Evolutionary conservation across 2,888 invertebrate species (phyloP), one percentile per base, ranked within the genome.

Genomic region (Troides helena): DNA sequence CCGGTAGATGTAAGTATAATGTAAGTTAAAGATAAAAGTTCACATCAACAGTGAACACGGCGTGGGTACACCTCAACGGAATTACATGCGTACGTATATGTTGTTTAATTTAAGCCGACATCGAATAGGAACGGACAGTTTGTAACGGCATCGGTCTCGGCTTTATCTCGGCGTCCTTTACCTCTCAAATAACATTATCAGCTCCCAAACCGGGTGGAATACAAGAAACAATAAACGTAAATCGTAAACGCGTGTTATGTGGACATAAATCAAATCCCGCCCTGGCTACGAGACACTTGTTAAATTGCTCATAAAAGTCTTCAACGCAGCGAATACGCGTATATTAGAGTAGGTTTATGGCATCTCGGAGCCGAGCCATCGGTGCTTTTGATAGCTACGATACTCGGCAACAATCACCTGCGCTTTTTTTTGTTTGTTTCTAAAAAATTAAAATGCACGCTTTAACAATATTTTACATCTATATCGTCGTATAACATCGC

Each of bases 261-360:
- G 80, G 77, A 76, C 80, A 84, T 91, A 91, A 90, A 90, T 91
- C 89, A 91, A 87, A 85, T 77, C 74, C 77, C 77, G 77, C 78
- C 78, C 82, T 78, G 81, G 81, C 81, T 84, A 80, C 84, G 82
- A 83, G 88, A 88, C 88, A 88, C 89, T 89, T 89, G 88, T 89
- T 89, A 87, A 85, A 88, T 87, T 87, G 84, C 84, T 85, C 87
- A 89, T 91, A 91, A 91, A 91, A 86, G 89, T 89, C 90, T 80
- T 82, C 79, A 82, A 83, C 81, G 82, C 84, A 82, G 81, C 83
- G 82, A 80, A 81, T 81, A 81, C 80, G 85, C 88, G 85, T 90
- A 90, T 89, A 86, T 90, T 85, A 87, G 79, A 79, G 80, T 79
- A 77, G 80, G 79, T 89, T 90, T 89, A 88, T 84, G 76, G 82